Conservation (phyloP, 2,797 vertebrate genomes). For the Etheostoma nigrum region DNA sequence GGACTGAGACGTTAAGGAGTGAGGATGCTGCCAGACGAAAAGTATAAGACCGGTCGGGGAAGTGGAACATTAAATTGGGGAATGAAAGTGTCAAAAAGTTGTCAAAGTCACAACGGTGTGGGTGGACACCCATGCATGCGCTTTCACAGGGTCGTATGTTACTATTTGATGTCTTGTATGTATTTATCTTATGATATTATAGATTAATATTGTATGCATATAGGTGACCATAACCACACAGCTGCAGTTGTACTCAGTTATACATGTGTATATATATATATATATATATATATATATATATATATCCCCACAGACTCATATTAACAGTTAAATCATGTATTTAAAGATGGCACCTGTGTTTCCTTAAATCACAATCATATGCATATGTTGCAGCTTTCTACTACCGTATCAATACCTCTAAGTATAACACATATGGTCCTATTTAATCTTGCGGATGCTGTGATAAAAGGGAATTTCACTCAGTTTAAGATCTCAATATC, state of each 20-base stretch:
- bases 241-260: too few species aligned
- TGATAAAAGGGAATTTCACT: slow-evolving; percentile 42
- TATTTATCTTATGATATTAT: not conserved
- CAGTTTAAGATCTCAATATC: slow-evolving; percentile 17
- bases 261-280: not conserved
- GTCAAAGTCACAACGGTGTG: slow-evolving; percentile 11
- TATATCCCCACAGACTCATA: not conserved
- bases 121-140: slow-evolving; percentile 2
- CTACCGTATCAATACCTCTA: not conserved
- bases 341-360: not conserved
- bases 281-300: not conserved
- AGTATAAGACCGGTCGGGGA: slow-evolving; percentile 16
- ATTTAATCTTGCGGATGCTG: slow-evolving; percentile 13
- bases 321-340: not conserved
- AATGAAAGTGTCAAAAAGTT: slow-evolving; percentile 46
- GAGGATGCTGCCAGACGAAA: slow-evolving; percentile 24
- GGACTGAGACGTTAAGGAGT: slow-evolving; percentile 16
- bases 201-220: not conserved
- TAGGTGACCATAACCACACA: not conserved
- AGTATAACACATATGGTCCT: not conserved
- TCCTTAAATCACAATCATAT: not conserved
- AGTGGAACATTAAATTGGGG: slow-evolving; percentile 40
- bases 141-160: not conserved
- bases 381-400: not conserved
- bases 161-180: not conserved